Percentiles rank a stretch among this genome's conserved stretches.
Evolutionary conservation across 2,797 vertebrate genomes (phyloP).

Genomic region (Neomorphus geoffroyi): DNA sequence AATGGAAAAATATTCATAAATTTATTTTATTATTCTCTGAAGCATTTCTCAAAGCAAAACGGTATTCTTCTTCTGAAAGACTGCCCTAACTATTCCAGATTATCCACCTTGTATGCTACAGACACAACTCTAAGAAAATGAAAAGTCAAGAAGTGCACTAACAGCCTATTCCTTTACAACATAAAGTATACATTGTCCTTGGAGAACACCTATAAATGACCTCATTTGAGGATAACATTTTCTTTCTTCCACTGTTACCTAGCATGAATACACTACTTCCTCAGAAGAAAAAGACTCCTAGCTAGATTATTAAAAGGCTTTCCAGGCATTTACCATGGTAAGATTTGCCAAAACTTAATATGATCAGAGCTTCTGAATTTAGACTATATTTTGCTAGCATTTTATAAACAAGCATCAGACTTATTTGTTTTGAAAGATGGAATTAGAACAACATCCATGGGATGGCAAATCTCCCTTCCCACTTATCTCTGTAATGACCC

Average conservation of each 20-base stretch:
- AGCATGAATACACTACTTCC: neutral
- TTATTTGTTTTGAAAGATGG: neutral
- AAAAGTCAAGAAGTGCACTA: neutral
- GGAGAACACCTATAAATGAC: neutral
- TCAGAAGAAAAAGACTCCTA: neutral
- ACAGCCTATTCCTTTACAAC: neutral
- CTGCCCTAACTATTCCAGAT: neutral
- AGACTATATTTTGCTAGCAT: neutral
- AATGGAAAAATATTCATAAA: neutral
- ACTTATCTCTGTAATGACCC: neutral
- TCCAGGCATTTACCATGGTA: neutral
- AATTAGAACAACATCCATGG: neutral
- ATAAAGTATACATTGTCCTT: neutral
- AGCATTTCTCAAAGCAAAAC: conserved; percentile 59
- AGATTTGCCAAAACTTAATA: neutral
- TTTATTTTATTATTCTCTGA: conserved; percentile 10
- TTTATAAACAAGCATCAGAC: neutral
- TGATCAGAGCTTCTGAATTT: neutral
- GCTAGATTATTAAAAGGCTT: neutral
- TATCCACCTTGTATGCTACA: neutral
- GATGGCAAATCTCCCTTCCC: neutral
- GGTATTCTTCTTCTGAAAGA: neutral
- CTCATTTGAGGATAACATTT: neutral
- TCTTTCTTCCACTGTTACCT: neutral
- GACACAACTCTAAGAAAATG: neutral